Evolutionary conservation across 2,113 vertebrate species (phyloP), one percentile per base, ranked within the genome.

Genomic region (Hippocampus abdominalis): DNA sequence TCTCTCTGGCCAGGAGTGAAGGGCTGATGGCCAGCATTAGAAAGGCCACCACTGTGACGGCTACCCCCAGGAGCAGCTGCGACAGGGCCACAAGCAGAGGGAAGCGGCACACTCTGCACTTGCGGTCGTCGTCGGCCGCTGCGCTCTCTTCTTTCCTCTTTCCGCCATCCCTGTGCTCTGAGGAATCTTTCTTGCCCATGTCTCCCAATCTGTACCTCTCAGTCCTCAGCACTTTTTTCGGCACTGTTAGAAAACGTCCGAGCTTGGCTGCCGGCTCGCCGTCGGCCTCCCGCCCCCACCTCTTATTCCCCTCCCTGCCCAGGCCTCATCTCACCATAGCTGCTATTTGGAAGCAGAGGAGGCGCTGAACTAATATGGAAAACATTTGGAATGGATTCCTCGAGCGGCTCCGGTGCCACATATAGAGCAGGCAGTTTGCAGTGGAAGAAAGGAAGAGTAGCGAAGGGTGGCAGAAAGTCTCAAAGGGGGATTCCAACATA

Each of bases 301-400:
- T 27, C 64, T 65, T 62, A 60, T 65, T 68, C 74, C 81, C 84
- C 77, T 77, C 85, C 86, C 88, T 81, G 81, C 62, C 27, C 67
- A 80, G 79, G 78, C 69, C 76, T 84, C 44, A 78, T 88, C 78
- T 91, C 77, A 76, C 85, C 80, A 87, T 82, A 78, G 79, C 89
- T 81, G 91, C 91, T 92, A 89, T 92, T 94, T 91, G 90, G 91
- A 93, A 90, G 89, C 90, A 82, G 89, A 89, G 88, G 92, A 80
- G 92, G 87, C 93, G 85, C 91, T 96, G 95, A 93, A 95, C 96
- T 96, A 96, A 97, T 97, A 96, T 95, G 97, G 96, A 95, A 97
- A 98, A 92, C 93, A 94, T 95, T 94, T 92, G 91, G 94, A 93
- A 90, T 83, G 78, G 92, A 90, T 92, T 89, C 88, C 88, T 86